Conservation (phyloP, 2,888 invertebrate genomes). For the Autographa pulchrina region DNA sequence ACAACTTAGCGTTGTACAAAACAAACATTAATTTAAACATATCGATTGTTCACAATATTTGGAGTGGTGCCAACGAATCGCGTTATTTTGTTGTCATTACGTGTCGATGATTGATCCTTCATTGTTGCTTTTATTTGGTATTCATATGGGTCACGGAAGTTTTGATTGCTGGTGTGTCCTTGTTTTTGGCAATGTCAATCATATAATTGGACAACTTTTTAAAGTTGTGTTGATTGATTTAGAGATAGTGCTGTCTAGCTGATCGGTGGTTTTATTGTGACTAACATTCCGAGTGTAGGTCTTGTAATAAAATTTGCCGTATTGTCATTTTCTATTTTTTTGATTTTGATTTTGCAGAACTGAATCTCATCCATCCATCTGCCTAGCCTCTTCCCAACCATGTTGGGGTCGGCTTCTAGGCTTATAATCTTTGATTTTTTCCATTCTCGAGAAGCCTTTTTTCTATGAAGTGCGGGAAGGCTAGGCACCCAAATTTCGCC, state of each 20-base stretch:
- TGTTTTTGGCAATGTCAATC: constrained; percentile 29
- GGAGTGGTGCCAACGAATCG: constrained; percentile 49
- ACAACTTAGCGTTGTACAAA: constrained; percentile 25
- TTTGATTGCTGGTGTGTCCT: constrained; percentile 21
- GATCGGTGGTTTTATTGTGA: neutral
- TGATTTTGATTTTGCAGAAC: too few relatives aligned
- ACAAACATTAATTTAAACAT: constrained; percentile 47
- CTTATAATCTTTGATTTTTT: too few relatives aligned
- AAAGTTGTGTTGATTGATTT: constrained; percentile 2
- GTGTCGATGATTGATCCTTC: constrained; percentile 50
- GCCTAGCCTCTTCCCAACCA: too few relatives aligned
- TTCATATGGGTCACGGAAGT: constrained; percentile 51
- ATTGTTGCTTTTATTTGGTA: constrained; percentile 56
- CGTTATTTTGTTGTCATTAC: constrained; percentile 56
- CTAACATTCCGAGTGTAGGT: neutral
- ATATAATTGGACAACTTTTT: constrained; percentile 11
- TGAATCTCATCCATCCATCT: too few relatives aligned
- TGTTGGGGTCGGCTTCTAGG: too few relatives aligned
- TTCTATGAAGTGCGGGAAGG: too few relatives aligned
- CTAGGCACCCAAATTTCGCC: neutral
- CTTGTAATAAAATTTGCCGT: neutral
- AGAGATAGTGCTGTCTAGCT: neutral
- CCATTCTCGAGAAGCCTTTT: too few relatives aligned
- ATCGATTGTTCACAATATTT: constrained; percentile 59
- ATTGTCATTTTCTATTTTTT: neutral